Base-by-base conservation (phyloP, 64 coral and sea anemone species). In the Porites lutea region DNA sequence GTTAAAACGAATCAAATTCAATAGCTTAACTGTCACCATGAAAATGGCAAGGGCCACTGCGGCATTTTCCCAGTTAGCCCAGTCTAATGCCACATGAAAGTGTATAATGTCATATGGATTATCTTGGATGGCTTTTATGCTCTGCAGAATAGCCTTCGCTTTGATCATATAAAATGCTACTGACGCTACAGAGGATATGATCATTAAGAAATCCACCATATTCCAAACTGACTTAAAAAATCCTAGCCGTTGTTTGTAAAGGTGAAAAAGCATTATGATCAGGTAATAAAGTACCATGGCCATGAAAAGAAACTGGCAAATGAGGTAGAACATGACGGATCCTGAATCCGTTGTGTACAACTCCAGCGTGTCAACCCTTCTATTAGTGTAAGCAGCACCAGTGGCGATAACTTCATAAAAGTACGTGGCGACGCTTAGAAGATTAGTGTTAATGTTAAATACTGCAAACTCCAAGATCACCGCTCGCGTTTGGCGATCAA, bases 381-480 rank as follows among this genome's bases (percentile, higher is more conserved):
- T 70, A 23, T 58, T 72, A 11, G 70, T 77, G 45, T 86, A 47
- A 9, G 66, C 60, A 52, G 47, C 90, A 60, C 90, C 90, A 43
- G 80, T 86, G 10, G 90, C n/a, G 3, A 77, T 10, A 27, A 8
- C 46, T 27, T 92, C 90, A 59, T 85, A 75, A 21, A 86, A 71
- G 16, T 76, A 51, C 15, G 90, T 86, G 19, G 66, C 80, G 4
- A 92, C 48, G 71, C 90, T 92, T 49, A 92, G 65, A 46, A 92
- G 37, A 58, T 92, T 92, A 16, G 90, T 86, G 21, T 92, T 81
- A 18, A 73, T 22, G 72, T 92, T 92, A 63, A 85, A 92, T 13
- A 86, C 79, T 0, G 81, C 76, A 51, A 92, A 92, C 71, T 86
- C 81, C 7, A 74, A 57, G 44, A 92, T 76, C 1, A 92, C 82